These are phyloP conservation scores for Drosophila nebulosa DNA, from an alignment of 1,140 invertebrate genomes.

Conservation along the genomic window DNA sequence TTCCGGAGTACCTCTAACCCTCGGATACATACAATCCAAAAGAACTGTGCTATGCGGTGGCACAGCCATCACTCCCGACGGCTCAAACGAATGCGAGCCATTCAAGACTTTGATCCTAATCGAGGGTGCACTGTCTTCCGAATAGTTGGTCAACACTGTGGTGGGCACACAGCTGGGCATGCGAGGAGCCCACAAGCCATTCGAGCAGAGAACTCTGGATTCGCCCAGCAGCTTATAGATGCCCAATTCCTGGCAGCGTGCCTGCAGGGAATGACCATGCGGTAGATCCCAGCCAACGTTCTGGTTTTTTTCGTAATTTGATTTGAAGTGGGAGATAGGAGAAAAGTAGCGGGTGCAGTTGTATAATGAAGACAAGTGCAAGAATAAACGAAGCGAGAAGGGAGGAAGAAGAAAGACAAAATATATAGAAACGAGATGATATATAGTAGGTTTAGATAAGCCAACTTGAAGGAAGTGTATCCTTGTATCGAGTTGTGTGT, in stretches of 20 bases:
- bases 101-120: constrained; percentile 90
- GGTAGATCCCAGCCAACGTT: constrained; percentile 81
- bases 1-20: constrained; percentile 89
- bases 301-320: constrained; percentile 31
- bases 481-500: background rate
- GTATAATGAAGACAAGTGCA: constrained; percentile 3
- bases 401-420: background rate
- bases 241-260: constrained; percentile 89
- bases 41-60: constrained; percentile 91
- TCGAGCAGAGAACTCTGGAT: constrained; percentile 86
- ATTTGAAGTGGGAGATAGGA: background rate
- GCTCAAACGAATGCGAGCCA: constrained; percentile 90
- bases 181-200: constrained; percentile 88
- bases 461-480: constrained; percentile 25
- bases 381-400: background rate
- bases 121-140: constrained; percentile 91
- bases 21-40: constrained; percentile 90
- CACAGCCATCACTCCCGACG: constrained; percentile 89
- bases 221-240: constrained; percentile 90
- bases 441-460: background rate
- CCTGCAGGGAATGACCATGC: constrained; percentile 87
- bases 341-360: constrained; percentile 1
- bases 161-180: constrained; percentile 90
- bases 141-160: constrained; percentile 91
- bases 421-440: background rate